A percentile compares a stretch with the other conserved stretches of the same genome.
These are phyloP conservation scores for Selenia dentaria DNA, from an alignment of 2,888 invertebrate species.

Conservation along the genomic window DNA sequence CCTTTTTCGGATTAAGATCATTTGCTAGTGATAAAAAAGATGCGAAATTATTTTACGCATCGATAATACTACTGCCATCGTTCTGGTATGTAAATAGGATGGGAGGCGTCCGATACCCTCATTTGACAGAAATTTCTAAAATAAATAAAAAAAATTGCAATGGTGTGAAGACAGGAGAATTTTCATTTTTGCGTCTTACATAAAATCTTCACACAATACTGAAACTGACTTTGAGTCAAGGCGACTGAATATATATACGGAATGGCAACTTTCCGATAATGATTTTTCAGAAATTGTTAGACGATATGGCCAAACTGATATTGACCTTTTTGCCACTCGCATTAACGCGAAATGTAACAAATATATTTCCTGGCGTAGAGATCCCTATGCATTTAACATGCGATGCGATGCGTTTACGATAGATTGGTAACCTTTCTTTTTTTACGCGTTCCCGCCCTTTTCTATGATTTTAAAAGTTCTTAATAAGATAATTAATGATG, in stretches of 20 bases:
- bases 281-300: background rate
- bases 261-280: conserved; percentile 1
- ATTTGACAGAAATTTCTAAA: conserved; percentile 7
- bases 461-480: background rate
- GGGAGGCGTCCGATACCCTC: conserved; percentile 22
- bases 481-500: background rate
- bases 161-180: conserved; percentile 11
- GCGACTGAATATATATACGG: conserved; percentile 2
- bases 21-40: background rate
- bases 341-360: conserved; percentile 5
- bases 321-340: conserved; percentile 10
- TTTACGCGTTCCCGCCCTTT: conserved; percentile 9
- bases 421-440: background rate
- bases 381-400: conserved; percentile 6
- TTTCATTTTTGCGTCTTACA: background rate
- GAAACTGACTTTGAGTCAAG: conserved; percentile 4
- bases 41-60: conserved; percentile 7
- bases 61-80: conserved; percentile 19
- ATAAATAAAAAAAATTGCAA: conserved; percentile 16
- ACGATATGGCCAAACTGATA: background rate
- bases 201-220: background rate
- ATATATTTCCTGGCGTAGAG: conserved; percentile 8
- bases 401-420: conserved; percentile 9
- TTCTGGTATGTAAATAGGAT: conserved; percentile 24
- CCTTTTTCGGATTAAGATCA: conserved; percentile 1